Conservation (phyloP, 1,140 invertebrate genomes). For the Yoshiicerus persimilis region DNA sequence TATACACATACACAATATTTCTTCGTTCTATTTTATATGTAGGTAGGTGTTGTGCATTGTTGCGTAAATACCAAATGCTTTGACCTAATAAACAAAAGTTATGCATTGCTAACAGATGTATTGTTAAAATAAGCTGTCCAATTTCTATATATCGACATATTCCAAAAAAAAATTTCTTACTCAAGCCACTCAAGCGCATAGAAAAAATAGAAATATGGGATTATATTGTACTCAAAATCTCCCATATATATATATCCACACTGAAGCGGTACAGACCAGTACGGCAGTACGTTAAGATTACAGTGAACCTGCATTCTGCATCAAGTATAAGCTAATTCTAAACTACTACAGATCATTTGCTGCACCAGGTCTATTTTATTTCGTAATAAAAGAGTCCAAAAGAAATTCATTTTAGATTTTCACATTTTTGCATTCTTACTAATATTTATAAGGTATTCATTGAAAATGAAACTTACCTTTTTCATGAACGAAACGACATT, state of each 20-base stretch:
- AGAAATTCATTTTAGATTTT: neutral
- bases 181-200: neutral
- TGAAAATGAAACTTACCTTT: conserved; percentile 63
- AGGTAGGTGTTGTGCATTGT: too few species aligned
- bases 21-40: neutral
- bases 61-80: neutral
- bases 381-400: too few species aligned
- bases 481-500: conserved; percentile 81
- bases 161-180: neutral
- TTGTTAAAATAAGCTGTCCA: neutral
- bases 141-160: neutral
- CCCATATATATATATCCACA: too few species aligned
- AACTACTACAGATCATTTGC: neutral
- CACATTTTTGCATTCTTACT: too few species aligned
- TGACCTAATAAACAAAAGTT: neutral
- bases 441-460: too few species aligned
- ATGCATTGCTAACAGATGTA: neutral
- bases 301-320: too few species aligned
- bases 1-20: neutral
- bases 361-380: too few species aligned
- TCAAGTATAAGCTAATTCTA: neutral
- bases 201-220: too few species aligned
- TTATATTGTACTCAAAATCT: too few species aligned
- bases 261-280: too few species aligned
- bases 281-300: too few species aligned